Base-by-base conservation (phyloP, 1,140 invertebrate genomes). In the Antheraea mylitta region DNA sequence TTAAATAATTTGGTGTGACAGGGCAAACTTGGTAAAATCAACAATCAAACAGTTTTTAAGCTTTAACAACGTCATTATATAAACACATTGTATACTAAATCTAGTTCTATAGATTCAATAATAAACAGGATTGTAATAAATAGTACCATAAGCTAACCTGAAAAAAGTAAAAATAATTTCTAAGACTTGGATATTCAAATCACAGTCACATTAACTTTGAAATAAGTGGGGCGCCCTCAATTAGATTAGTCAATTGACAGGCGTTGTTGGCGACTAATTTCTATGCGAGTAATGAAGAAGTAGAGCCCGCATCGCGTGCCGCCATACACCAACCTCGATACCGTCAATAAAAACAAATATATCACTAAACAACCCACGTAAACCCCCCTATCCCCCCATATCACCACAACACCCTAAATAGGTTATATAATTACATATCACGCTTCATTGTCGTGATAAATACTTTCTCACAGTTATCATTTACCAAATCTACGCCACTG, bases 381-480 rank as follows among this genome's bases (percentile, higher is more conserved):
- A 58, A 69, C 77, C 62, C 77, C 67, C 22, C 65, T 18, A 11
- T 45, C 64, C 19, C 45, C 45, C 45, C 75, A 73, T 79, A 83
- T 83, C 79, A 78, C 76, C 77, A 80, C 78, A 72, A 79, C 74
- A 77, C 80, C 79, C 74, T 82, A 87, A 91, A 87, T 87, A 87
- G 80, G 81, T 89, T 89, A 90, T 88, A 90, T 87, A 92, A 91
- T 89, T 90, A 91, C 88, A 86, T 85, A 89, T 89, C 87, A 90
- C 88, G 85, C 87, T 87, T 85, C 86, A 87, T 90, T 90, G 87
- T 90, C 82, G 80, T 89, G 87, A 92, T 92, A 92, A 92, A 92
- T 92, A 92, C 89, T 92, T 92, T 92, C 89, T 90, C 89, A 92
- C 88, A 90, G 83, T 92, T 90, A 90, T 92, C 89, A 90, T 92